Percentiles rank a stretch among this genome's conserved stretches.
Evolutionary conservation across 2,888 invertebrate genomes (phyloP).

Genomic region (Hypolimnas misippus): DNA sequence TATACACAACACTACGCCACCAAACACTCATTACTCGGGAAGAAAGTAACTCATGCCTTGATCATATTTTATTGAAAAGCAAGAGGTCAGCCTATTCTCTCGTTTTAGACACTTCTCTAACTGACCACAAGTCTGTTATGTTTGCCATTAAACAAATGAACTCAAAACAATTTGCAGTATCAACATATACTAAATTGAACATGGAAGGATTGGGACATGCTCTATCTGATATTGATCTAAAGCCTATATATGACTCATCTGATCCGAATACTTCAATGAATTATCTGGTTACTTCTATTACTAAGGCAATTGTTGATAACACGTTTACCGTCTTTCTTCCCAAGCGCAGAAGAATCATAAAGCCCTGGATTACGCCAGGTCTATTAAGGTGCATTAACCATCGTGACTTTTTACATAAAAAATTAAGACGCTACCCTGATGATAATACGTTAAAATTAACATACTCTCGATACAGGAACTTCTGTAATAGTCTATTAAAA

Average conservation of each 20-base stretch:
- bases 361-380: conserved; percentile 35
- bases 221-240: no score
- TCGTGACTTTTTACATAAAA: conserved; percentile 22
- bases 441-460: conserved; percentile 11
- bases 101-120: not conserved
- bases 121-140: not conserved
- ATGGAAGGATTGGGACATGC: no score
- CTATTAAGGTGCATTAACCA: conserved; percentile 22
- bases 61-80: not conserved
- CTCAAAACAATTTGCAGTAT: no score
- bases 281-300: no score
- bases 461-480: conserved; percentile 23
- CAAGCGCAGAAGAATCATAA: conserved; percentile 22
- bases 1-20: no score
- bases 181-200: no score
- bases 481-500: conserved; percentile 29
- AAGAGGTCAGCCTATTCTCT: not conserved
- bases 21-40: no score
- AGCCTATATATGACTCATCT: no score
- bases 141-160: no score
- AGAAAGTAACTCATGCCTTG: not conserved
- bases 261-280: no score
- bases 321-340: not conserved
- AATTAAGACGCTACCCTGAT: conserved; percentile 18
- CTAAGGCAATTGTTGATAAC: no score